These are phyloP conservation scores for Dryomyza anilis DNA, from an alignment of 2,888 invertebrate species.

Conservation along the genomic window DNA sequence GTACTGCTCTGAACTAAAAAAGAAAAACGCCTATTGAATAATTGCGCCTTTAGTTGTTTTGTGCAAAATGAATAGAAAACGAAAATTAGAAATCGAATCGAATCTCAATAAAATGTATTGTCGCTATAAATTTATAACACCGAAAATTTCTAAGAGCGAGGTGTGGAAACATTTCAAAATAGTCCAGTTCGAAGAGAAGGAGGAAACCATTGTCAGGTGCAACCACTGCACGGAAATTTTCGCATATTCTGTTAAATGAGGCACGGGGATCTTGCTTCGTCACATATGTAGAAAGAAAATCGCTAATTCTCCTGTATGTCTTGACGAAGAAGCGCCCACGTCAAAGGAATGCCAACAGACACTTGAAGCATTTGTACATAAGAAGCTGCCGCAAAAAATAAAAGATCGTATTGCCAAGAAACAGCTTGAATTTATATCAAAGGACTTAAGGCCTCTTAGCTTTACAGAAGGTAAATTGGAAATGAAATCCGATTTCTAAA, in stretches of 20 bases:
- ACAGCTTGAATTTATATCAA: not conserved
- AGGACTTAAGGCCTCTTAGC: not conserved
- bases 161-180: conserved; percentile 35
- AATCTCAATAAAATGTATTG: not conserved
- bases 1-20: no score
- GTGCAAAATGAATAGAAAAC: conserved; percentile 1
- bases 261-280: not conserved
- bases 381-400: not conserved
- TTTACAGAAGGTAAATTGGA: not conserved
- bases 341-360: not conserved
- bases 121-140: not conserved
- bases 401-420: not conserved
- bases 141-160: not conserved
- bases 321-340: not conserved
- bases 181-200: no score
- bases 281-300: not conserved
- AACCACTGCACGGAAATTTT: conserved; percentile 41
- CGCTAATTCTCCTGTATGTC: not conserved
- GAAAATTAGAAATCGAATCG: conserved; percentile 1
- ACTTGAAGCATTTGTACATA: not conserved
- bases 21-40: no score
- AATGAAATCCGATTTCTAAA: not conserved
- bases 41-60: no score
- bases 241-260: not conserved
- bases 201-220: no score